Evolutionary conservation across 2,113 vertebrate genomes (phyloP), one percentile per base, ranked within the genome.

Genomic region (Cyrtonyx montezumae): DNA sequence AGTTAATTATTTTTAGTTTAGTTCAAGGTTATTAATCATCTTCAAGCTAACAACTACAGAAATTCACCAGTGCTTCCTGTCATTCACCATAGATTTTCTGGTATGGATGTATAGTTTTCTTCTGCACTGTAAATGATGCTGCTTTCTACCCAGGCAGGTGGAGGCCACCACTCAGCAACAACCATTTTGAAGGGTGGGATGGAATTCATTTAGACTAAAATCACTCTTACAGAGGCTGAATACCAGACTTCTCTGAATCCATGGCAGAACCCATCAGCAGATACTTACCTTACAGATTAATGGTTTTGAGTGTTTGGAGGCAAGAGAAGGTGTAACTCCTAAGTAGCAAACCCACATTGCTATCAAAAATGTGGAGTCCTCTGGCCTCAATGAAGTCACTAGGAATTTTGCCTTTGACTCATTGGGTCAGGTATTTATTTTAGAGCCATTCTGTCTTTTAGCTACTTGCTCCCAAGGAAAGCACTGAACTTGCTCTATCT

Each of bases 1-100:
- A 91, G 93, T 92, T 79, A 93, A 59, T 94, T 87, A 43, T 85
- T 93, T 94, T 84, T 82, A 40, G 37, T 86, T 94, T 84, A 78
- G 90, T 87, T 93, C 84, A 68, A 79, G 68, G 55, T 86, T 94
- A 83, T 94, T 95, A 87, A 89, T 89, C 45, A 79, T 69, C 63
- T 85, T 87, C 53, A 67, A 71, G 37, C 36, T 56, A 67, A 55
- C 22, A 61, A 19, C 59, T 46, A 53, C 37, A 87, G 6, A 8
- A 70, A 83, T 82, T 87, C 36, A n/a, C 48, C 65, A 45, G 18
- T n/a, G 45, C 76, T 94, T 80, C 34, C 21, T 67, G 56, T 42
- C 22, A 69, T 49, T 78, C 49, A 34, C 36, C 36, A 42, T 32
- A 42, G 23, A 11, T 91, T 84, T 88, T 84, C 21, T 46, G 79